A percentile compares a stretch with the other conserved stretches of the same genome.
Evolutionary conservation across 2,797 vertebrate species (phyloP).

Genomic region (Notamacropus eugenii): DNA sequence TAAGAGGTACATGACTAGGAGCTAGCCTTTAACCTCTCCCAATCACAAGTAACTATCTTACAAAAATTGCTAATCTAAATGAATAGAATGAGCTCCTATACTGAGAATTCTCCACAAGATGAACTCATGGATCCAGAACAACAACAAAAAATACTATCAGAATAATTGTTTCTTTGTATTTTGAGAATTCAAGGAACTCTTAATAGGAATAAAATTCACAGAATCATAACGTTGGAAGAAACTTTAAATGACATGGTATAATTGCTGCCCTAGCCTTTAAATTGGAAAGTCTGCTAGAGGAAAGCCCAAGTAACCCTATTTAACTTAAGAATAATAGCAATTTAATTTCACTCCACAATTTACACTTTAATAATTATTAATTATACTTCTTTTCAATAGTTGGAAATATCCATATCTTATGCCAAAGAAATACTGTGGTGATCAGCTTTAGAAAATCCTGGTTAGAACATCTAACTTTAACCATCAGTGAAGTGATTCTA

Average conservation of each 20-base stretch:
- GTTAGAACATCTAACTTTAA: background rate
- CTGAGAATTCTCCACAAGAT: background rate
- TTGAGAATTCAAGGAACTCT: background rate
- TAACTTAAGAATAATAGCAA: constrained; percentile 25
- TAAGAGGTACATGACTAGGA: background rate
- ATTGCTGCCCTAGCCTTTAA: background rate
- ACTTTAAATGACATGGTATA: background rate
- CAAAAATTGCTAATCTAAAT: background rate
- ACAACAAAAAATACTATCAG: background rate
- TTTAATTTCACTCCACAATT: constrained; percentile 19
- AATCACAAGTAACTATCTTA: background rate
- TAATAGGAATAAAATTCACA: background rate
- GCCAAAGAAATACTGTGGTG: constrained; percentile 10
- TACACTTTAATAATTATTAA: constrained; percentile 38
- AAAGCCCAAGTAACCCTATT: constrained; percentile 52
- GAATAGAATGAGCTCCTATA: background rate
- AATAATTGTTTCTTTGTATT: background rate
- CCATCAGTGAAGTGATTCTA: constrained; percentile 30
- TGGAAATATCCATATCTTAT: background rate
- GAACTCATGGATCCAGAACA: background rate
- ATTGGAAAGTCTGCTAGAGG: constrained; percentile 1
- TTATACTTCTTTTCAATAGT: background rate
- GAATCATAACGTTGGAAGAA: background rate
- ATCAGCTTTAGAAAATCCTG: constrained; percentile 31
- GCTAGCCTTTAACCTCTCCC: background rate